Base-by-base conservation (phyloP, 2,113 vertebrate genomes). In the Mesembrinibis cayennensis region DNA sequence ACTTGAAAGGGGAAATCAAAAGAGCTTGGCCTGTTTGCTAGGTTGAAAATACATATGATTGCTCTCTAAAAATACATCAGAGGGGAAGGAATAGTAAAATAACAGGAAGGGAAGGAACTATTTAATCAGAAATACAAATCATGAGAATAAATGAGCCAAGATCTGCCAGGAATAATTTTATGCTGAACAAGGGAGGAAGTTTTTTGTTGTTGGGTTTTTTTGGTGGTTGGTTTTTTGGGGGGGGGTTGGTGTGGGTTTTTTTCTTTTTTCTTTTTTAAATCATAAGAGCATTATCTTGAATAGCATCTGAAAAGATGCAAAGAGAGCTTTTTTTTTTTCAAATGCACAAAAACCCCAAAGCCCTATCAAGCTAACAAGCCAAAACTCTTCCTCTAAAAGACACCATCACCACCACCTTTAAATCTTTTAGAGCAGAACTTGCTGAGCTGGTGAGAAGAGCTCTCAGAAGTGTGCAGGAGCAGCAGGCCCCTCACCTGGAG, bases 61-160 rank as follows among this genome's bases (percentile, higher is more conserved):
- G 70, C 70, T 79, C 77, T 91, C 95, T 95, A 96, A 96, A 96
- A 96, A 96, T 96, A 97, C 78, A 96, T 78, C 70, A 36, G 78
- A 94, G 42, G 22, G 73, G 93, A 97, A 96, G 89, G 87, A 96
- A 87, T 36, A 84, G 52, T 89, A 91, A 87, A 94, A 49, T 45
- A 93, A 96, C 93, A 96, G 95, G 94, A 97, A 94, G 44, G 49
- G 34, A 40, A 94, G 34, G 61, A 94, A 89, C 77, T 42, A 79
- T 82, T 90, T 87, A 96, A 94, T 96, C 81, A 95, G 77, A 93
- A 96, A 87, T 89, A 91, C 23, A 93, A 93, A 76, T 96, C 13
- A 52, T 38, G 65, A 89, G 69, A 87, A 95, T 89, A 96, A 96
- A 94, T 71, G 36, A 96, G 87, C 42, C 45, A 84, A 87, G 77